Conservation (phyloP, 2,888 invertebrate genomes). For the Heliconius cydno region DNA sequence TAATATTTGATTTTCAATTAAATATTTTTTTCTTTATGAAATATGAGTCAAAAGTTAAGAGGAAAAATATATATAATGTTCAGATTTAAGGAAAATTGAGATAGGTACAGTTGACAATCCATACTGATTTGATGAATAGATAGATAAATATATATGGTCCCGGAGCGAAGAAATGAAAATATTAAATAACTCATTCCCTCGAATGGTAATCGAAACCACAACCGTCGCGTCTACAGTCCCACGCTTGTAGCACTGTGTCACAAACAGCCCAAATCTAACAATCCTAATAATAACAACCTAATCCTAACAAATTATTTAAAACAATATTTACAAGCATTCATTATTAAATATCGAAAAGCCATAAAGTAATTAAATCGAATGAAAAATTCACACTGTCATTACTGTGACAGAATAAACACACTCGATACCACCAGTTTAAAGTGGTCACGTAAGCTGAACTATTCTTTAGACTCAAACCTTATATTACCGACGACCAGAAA, state of each 20-base stretch:
- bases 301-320: background rate
- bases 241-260: too few relatives aligned
- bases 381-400: constrained; percentile 48
- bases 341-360: constrained; percentile 7
- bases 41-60: background rate
- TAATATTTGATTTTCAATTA: background rate
- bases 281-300: too few relatives aligned
- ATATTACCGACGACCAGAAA: constrained; percentile 39
- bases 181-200: too few relatives aligned
- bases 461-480: constrained; percentile 46
- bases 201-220: too few relatives aligned
- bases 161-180: too few relatives aligned
- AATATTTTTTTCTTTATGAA: background rate
- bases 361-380: constrained; percentile 40
- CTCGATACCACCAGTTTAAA: constrained; percentile 45
- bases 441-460: constrained; percentile 45
- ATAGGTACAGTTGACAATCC: background rate
- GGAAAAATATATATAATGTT: background rate
- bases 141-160: too few relatives aligned
- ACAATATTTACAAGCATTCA: constrained; percentile 21
- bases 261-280: too few relatives aligned
- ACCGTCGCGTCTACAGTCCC: too few relatives aligned
- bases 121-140: too few relatives aligned
- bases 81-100: background rate
- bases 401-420: constrained; percentile 48